These are phyloP conservation scores for Synergus japonicus DNA, from an alignment of 2,888 invertebrate species.

Conservation along the genomic window DNA sequence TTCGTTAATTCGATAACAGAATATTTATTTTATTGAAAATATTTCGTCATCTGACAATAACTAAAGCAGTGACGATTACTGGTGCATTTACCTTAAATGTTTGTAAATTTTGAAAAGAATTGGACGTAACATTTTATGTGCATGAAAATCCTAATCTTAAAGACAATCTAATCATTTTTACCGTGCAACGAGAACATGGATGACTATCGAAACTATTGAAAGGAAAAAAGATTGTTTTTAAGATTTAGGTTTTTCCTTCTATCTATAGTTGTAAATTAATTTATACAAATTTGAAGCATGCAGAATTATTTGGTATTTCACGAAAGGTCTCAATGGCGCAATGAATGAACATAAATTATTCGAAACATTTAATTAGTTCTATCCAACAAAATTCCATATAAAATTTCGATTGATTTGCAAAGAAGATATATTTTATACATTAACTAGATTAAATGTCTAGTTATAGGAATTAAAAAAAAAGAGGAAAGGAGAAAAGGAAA, in stretches of 20 bases:
- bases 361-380: background rate
- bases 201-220: background rate
- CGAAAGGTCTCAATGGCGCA: background rate
- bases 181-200: background rate
- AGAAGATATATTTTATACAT: background rate
- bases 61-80: no score
- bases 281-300: background rate
- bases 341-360: constrained; percentile 8
- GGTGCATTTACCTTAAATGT: background rate
- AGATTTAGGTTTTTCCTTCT: background rate
- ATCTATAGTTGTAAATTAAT: background rate
- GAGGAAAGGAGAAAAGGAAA: background rate
- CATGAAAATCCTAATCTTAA: background rate
- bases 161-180: background rate
- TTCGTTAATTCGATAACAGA: no score
- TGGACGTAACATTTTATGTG: background rate
- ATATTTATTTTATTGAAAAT: no score
- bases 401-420: background rate
- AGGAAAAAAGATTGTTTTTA: background rate
- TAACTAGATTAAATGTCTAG: background rate
- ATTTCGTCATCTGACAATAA: no score
- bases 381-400: background rate
- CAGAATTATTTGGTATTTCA: background rate
- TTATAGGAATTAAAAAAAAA: background rate
- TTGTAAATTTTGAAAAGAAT: background rate